Base-by-base conservation (phyloP, 2,113 vertebrate species). In the Megaceryle maxima region DNA sequence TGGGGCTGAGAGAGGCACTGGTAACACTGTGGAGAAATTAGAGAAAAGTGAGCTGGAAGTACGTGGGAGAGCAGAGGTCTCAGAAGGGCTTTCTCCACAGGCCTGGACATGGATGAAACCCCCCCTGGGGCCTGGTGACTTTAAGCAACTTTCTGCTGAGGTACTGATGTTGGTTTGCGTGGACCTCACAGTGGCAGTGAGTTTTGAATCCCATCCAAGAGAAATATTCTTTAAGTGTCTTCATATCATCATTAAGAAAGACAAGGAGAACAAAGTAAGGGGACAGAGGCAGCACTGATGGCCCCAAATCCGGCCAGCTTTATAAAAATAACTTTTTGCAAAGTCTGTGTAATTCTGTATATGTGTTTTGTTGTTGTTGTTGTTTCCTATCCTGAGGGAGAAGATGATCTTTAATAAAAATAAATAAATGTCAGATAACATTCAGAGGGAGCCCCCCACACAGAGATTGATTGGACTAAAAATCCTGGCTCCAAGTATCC, bases 211-310 rank as follows among this genome's bases (percentile, higher is more conserved):
- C 25, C 39, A 79, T 87, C 89, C 95, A 91, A 95, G 26, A 79
- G 20, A 90, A 90, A 87, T 87, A 85, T 76, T 91, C 80, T 70
- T 31, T 87, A 93, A 80, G 74, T 92, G 74, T 95, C 96, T 85
- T 84, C 93, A 92, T 87, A 96, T 95, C 86, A 96, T 85, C 92
- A 46, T 96, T 95, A 95, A 91, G 57, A 95, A 87, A 85, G 94
- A 95, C 88, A 96, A 79, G 77, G 63, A 93, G 88, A 93, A 90
- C 77, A 94, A 93, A 88, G 10, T 28, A 62, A 91, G 59, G 53
- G 72, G 87, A 87, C n/a, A 63, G 46, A 91, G 17, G n/a, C 53
- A 90, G 48, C 62, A 79, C 69, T 91, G 83, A 87, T 87, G 66
- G 66, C 44, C 46, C 72, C 64, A 92, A 87, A 95, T 94, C 95